Percentiles rank a stretch among this genome's conserved stretches.
Evolutionary conservation across 2,888 invertebrate genomes (phyloP).

Genomic region (Ommatoiulus sabulosus): DNA sequence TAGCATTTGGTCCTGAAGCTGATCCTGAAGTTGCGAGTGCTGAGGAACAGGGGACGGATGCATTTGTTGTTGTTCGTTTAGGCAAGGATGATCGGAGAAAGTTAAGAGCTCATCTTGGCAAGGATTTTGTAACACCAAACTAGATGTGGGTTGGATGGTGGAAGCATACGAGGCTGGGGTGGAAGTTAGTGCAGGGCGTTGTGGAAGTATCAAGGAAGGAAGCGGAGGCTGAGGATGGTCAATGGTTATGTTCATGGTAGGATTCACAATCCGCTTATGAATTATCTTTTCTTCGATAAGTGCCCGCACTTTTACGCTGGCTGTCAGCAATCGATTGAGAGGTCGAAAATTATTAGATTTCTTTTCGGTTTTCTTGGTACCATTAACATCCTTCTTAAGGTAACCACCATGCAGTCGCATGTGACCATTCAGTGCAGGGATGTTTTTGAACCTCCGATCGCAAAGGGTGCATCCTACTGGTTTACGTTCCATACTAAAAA

Average conservation of each 20-base stretch:
- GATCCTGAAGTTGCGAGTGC: background rate
- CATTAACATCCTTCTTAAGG: slow-evolving; percentile 80
- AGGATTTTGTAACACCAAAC: background rate
- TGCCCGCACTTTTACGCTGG: slow-evolving; percentile 89
- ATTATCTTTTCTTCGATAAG: slow-evolving; percentile 94
- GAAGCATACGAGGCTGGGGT: slow-evolving; percentile 4
- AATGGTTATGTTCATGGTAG: slow-evolving; percentile 50
- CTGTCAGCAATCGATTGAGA: slow-evolving; percentile 86
- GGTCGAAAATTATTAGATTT: background rate
- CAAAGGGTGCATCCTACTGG: slow-evolving; percentile 96
- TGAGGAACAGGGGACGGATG: slow-evolving; percentile 40
- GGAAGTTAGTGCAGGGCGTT: slow-evolving; percentile 19
- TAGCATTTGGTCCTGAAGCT: background rate
- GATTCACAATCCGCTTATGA: slow-evolving; percentile 76
- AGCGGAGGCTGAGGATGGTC: slow-evolving; percentile 32
- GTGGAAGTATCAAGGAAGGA: slow-evolving; percentile 49
- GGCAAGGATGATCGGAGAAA: background rate
- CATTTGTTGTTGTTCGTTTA: background rate
- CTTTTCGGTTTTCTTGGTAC: slow-evolving; percentile 40
- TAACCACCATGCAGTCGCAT: slow-evolving; percentile 98
- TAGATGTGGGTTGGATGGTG: background rate
- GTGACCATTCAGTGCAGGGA: slow-evolving; percentile 97
- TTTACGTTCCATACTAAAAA: slow-evolving; percentile 62
- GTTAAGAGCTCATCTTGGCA: slow-evolving; percentile 1
- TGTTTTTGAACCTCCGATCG: slow-evolving; percentile 95